Evolutionary conservation across 2,113 vertebrate genomes (phyloP), one percentile per base, ranked within the genome.

Genomic region (Formicarius rufipectus): DNA sequence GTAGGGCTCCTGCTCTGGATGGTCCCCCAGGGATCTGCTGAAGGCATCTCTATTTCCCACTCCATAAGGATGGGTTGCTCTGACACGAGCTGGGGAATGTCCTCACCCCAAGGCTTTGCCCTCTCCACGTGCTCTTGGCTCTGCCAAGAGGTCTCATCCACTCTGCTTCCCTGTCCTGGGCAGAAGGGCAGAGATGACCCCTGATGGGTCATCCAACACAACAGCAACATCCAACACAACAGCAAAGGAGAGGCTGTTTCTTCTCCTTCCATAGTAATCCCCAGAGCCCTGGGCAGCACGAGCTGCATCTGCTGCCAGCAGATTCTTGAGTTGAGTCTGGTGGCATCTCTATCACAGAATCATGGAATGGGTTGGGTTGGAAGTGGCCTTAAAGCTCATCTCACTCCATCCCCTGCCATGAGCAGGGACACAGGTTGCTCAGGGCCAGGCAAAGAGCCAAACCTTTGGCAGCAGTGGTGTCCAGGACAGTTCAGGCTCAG

Each of bases 171-270:
- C 53, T 59, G 45, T 50, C 56, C 14, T n/a, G 14, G 12, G 10
- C 8, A 27, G 40, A 45, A 60, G 30, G 21, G 8, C 37, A 28
- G 9, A 45, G 44, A 52, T 0, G 0, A 52, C 12, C 33, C 53
- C n/a, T 35, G 42, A 25, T 14, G 17, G n/a, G n/a, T n/a, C n/a
- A n/a, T n/a, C n/a, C 14, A 24, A 9, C n/a, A 40, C 0, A 3
- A 27, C 28, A 89, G 56, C 40, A 42, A 14, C 14, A 42, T 42
- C 40, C 40, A 42, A n/a, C n/a, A n/a, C n/a, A n/a, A n/a, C n/a
- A n/a, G n/a, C n/a, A n/a, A n/a, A n/a, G n/a, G n/a, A n/a, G n/a
- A 11, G 10, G 40, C 4, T 59, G 37, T 58, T 49, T 33, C 10
- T 30, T 16, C 14, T 58, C 25, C 2, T 53, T 22, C 11, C 35